These are phyloP conservation scores for Ibidorhyncha struthersii DNA, from an alignment of 2,113 vertebrate species.

Conservation along the genomic window DNA sequence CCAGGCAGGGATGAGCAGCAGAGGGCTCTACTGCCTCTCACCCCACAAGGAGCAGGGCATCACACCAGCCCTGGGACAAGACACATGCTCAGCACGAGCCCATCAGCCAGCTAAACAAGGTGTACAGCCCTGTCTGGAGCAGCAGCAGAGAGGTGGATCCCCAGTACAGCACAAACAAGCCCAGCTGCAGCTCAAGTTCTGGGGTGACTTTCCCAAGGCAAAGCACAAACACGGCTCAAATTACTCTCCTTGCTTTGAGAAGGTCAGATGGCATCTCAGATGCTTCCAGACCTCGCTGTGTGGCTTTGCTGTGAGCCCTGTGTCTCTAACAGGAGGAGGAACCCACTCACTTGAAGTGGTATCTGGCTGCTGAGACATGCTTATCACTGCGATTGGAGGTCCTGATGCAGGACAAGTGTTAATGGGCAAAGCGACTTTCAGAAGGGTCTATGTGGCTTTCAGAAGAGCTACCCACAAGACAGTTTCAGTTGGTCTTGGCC, in stretches of 20 bases:
- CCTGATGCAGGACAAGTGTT: not conserved
- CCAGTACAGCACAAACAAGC: not conserved
- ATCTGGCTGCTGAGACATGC: not conserved
- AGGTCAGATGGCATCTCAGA: not conserved
- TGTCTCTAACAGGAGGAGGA: not conserved
- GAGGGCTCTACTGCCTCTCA: not conserved
- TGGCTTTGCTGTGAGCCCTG: not conserved
- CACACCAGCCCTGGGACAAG: not conserved
- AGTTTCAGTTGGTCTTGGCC: not conserved
- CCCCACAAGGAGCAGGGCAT: not conserved
- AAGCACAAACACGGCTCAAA: not conserved
- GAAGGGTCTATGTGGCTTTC: not conserved
- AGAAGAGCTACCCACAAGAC: not conserved
- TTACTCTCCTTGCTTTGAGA: not conserved
- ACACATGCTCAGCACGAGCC: fast-evolving
- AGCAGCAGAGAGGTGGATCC: not conserved
- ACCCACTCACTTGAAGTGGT: not conserved
- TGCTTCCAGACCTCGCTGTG: not conserved
- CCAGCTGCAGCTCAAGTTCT: not conserved
- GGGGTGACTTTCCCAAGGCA: not conserved
- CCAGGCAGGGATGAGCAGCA: not conserved
- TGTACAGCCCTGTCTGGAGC: not conserved
- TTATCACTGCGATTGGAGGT: not conserved
- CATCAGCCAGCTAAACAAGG: not conserved
- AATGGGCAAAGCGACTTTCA: not conserved